Evolutionary conservation across 2,888 invertebrate species (phyloP).

Genomic region (Apodemia duryi): DNA sequence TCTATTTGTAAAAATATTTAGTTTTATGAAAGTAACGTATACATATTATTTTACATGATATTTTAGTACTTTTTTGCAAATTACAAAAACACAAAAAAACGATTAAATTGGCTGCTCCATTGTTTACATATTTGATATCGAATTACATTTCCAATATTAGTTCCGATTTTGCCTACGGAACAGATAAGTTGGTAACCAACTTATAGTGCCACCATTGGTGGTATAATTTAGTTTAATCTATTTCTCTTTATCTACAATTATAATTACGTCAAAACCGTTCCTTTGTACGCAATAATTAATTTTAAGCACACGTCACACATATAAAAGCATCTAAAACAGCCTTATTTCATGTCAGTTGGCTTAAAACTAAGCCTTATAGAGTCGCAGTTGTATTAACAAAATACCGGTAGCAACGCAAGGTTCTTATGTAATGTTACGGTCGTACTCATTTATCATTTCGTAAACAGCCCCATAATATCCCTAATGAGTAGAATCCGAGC

Average conservation of each 20-base stretch:
- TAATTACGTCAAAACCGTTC: not conserved
- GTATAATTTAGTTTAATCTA: not conserved
- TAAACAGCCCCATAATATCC: slow-evolving; percentile 70
- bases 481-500: slow-evolving; percentile 77
- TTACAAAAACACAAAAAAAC: no score
- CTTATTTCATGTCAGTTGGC: slow-evolving; percentile 13
- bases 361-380: slow-evolving; percentile 15
- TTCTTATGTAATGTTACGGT: slow-evolving; percentile 54
- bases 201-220: no score
- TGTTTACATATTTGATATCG: no score
- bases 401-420: slow-evolving; percentile 47
- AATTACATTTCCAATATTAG: no score
- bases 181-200: no score
- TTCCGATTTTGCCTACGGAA: no score
- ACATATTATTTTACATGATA: no score
- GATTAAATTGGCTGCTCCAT: no score
- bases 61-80: no score
- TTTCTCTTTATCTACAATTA: not conserved
- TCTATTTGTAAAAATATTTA: no score
- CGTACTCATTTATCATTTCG: slow-evolving; percentile 71
- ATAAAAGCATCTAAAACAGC: not conserved
- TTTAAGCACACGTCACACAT: slow-evolving; percentile 1
- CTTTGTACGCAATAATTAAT: not conserved
- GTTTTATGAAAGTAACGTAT: no score
- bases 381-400: slow-evolving; percentile 48